Evolutionary conservation across 2,888 invertebrate genomes (phyloP), one percentile per base, ranked within the genome.

Genomic region (Latheticus oryzae): DNA sequence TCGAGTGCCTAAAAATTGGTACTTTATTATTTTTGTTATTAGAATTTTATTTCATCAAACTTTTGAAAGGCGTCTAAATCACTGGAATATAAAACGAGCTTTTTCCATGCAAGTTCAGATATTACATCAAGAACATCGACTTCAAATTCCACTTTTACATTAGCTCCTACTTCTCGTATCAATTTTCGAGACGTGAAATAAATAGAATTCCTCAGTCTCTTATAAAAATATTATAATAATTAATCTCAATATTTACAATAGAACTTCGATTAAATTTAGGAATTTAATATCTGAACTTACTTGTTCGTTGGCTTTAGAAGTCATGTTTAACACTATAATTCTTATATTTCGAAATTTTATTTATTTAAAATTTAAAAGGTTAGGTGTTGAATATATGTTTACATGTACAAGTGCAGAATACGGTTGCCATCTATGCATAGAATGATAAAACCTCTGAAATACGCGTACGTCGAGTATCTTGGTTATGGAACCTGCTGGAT

Each of bases 21-120:
- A n/a, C n/a, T n/a, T n/a, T n/a, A n/a, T n/a, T n/a, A n/a, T n/a
- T n/a, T n/a, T n/a, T n/a, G n/a, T n/a, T n/a, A n/a, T n/a, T n/a
- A n/a, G n/a, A n/a, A n/a, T n/a, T n/a, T n/a, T n/a, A n/a, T n/a
- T n/a, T 5, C 8, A 13, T 19, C 5, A 26, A n/a, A 66, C 87
- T 85, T 87, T 8, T 86, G 83, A 79, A 88, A 88, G 21, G 82
- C 82, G 75, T 88, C 88, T 59, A 88, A 78, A 76, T 88, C 88
- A 7, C 76, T 63, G 2, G 82, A 83, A 70, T 85, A 85, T 0
- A 81, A 67, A 13, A 77, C 71, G 33, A 84, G 67, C 73, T 87
- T 87, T 71, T 81, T 83, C 75, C 81, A 85, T 8, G 83, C 77
- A 2, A 87, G 71, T 72, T 88, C 87, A 1, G 84, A 78, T 38